Percentiles rank a stretch among this genome's conserved stretches.
Evolutionary conservation across 2,113 vertebrate genomes (phyloP).

Genomic region (Lathamus discolor): DNA sequence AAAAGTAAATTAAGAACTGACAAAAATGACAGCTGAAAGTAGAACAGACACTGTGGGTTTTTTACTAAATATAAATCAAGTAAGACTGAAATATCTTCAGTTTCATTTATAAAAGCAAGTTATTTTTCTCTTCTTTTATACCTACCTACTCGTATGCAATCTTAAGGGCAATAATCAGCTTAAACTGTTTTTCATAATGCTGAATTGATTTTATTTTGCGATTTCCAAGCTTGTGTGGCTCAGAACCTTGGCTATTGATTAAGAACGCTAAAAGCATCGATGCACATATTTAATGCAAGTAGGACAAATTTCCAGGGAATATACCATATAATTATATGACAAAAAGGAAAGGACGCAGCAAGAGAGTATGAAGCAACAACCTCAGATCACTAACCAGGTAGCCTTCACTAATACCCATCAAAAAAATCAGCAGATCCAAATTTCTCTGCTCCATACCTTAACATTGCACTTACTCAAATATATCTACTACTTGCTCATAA

Average conservation of each 20-base stretch:
- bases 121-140: neutral
- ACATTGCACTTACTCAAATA: neutral
- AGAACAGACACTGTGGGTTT: slow-evolving; percentile 3
- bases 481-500: neutral
- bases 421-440: neutral
- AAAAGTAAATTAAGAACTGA: slow-evolving; percentile 63
- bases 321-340: neutral
- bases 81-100: slow-evolving; percentile 35
- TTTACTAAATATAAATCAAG: slow-evolving; percentile 56
- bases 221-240: neutral
- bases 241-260: neutral
- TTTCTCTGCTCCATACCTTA: neutral
- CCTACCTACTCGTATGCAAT: neutral
- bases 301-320: neutral
- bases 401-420: neutral
- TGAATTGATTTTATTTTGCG: neutral
- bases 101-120: slow-evolving; percentile 35
- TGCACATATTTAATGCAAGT: neutral
- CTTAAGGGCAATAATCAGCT: neutral
- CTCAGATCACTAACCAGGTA: neutral
- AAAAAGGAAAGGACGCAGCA: neutral
- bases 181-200: neutral
- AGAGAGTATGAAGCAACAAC: neutral
- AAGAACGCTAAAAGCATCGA: neutral
- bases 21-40: slow-evolving; percentile 60